phyloP scores from a whole-genome alignment of 2,888 invertebrate species.

The Xestia sexstrigata region DNA sequence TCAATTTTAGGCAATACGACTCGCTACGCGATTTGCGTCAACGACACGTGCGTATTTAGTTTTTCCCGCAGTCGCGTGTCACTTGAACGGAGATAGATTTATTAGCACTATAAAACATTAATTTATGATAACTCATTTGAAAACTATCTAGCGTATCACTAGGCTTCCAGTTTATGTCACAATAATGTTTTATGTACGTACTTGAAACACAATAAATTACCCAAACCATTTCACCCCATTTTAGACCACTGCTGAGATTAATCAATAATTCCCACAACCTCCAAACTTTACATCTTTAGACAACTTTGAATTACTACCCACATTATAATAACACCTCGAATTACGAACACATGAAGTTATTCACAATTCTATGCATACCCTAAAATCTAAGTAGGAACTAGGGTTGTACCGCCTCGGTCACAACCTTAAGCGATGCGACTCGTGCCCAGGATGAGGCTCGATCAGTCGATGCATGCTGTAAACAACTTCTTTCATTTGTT shows the following conservation, averaged over 20 bases:
- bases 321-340: background rate
- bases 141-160: background rate
- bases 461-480: background rate
- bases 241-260: background rate
- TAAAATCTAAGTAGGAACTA: constrained; percentile 5
- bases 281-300: constrained; percentile 3
- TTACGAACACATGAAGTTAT: background rate
- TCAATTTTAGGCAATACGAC: background rate
- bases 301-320: background rate
- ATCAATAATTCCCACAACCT: background rate
- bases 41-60: background rate
- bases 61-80: background rate
- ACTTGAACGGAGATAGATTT: background rate
- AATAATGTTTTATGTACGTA: background rate
- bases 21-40: background rate
- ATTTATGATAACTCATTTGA: background rate
- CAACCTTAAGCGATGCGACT: background rate
- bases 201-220: background rate
- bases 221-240: background rate
- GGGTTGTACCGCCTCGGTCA: background rate
- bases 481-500: background rate
- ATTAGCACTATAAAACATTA: background rate
- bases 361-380: background rate
- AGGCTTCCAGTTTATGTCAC: background rate
- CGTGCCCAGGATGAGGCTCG: background rate